phyloP scores from a whole-genome alignment of 1,140 invertebrate species.

The Drosophila tsacasi region DNA sequence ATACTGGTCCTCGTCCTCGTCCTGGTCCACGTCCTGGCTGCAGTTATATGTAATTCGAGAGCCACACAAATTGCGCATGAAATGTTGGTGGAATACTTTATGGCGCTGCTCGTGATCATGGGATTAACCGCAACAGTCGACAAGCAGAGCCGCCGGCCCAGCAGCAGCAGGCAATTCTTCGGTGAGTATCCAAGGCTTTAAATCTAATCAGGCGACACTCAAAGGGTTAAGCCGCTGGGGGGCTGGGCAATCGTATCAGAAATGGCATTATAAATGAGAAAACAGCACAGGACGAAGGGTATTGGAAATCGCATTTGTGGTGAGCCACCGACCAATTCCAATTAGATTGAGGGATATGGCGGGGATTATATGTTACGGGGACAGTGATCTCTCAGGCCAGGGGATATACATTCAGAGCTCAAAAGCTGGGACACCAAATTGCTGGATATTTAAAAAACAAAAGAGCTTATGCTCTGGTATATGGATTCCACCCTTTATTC shows the following conservation, averaged over 20 bases:
- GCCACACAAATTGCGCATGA: conserved; percentile 84
- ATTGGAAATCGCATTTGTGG: conserved; percentile 12
- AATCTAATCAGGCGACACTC: conserved; percentile 44
- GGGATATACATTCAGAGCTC: neutral
- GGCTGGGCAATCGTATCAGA: conserved; percentile 28
- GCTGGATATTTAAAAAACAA: neutral
- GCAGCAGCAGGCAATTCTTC: conserved; percentile 57
- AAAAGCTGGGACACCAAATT: neutral
- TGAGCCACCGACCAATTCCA: conserved; percentile 12
- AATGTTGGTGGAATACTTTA: conserved; percentile 85
- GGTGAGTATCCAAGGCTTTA: conserved; percentile 70
- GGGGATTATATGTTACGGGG: conserved; percentile 22
- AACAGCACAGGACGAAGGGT: neutral
- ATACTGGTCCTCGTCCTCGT: conserved; percentile 18
- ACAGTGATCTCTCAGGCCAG: conserved; percentile 4
- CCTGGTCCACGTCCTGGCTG: conserved; percentile 44
- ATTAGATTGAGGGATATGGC: conserved; percentile 32
- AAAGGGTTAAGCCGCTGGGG: conserved; percentile 32
- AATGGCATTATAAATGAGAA: conserved; percentile 33
- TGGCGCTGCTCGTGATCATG: conserved; percentile 84
- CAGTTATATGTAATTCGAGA: conserved; percentile 76
- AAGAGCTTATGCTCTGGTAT: neutral
- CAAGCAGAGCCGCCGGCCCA: conserved; percentile 61
- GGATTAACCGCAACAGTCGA: conserved; percentile 84
- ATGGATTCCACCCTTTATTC: neutral